Conservation (phyloP, 2,888 invertebrate genomes). For the Gari tellinella region DNA sequence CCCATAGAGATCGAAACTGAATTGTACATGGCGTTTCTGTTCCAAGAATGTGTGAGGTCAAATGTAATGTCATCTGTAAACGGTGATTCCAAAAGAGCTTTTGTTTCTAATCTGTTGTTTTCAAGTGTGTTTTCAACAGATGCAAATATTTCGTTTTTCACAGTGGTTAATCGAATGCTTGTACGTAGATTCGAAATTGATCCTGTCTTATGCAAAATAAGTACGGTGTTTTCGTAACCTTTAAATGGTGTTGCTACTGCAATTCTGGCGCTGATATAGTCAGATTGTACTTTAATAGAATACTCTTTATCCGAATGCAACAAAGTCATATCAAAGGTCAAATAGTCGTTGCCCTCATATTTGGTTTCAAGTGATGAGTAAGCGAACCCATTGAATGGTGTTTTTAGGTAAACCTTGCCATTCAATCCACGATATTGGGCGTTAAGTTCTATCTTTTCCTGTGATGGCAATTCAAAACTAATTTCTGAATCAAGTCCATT, state of each 20-base stretch:
- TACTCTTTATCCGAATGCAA: slow-evolving; percentile 16
- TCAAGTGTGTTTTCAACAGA: slow-evolving; percentile 29
- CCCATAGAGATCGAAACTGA: slow-evolving; percentile 23
- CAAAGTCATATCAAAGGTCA: slow-evolving; percentile 17
- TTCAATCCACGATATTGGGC: neutral
- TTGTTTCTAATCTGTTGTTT: slow-evolving; percentile 25
- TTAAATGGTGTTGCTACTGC: slow-evolving; percentile 23
- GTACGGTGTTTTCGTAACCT: slow-evolving; percentile 34
- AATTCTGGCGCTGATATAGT: slow-evolving; percentile 12
- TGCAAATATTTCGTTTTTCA: slow-evolving; percentile 27
- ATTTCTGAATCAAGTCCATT: too few relatives aligned
- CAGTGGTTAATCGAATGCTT: neutral
- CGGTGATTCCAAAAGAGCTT: slow-evolving; percentile 33
- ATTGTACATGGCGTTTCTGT: slow-evolving; percentile 25
- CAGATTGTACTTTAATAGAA: slow-evolving; percentile 3
- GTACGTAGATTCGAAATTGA: slow-evolving; percentile 12
- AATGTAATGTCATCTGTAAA: slow-evolving; percentile 35
- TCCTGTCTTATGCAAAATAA: slow-evolving; percentile 16
- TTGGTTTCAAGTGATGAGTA: slow-evolving; percentile 15
- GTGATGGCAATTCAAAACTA: too few relatives aligned
- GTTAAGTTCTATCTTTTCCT: too few relatives aligned
- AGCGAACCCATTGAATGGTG: slow-evolving; percentile 24
- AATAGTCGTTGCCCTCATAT: slow-evolving; percentile 12
- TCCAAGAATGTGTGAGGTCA: slow-evolving; percentile 28
- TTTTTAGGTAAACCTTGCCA: slow-evolving; percentile 12